Base-by-base conservation (phyloP, 1,140 invertebrate genomes). In the Cylas formicarius region DNA sequence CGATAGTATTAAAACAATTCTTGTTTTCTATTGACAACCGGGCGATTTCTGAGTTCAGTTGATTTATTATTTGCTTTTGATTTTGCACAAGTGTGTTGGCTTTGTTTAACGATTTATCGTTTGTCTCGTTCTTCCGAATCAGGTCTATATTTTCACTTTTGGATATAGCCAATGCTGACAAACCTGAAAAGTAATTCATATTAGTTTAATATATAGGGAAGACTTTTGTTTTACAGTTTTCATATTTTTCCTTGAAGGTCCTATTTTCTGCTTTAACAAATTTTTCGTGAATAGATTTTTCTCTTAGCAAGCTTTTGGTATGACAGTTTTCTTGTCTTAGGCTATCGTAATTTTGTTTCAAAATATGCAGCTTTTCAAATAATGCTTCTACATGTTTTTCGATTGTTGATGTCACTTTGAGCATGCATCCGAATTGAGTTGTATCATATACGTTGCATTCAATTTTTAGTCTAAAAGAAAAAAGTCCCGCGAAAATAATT, bases 391-490 rank as follows among this genome's bases (percentile, higher is more conserved):
- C 34, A 24, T 28, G 21, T 9, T 39, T 40, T 35, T 53, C 44
- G n/a, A 53, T 44, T 0, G 39, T 41, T 11, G 37, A 28, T 18
- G 52, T 47, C 1, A 36, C 29, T 47, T 47, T 49, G 9, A 50
- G 9, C 49, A 51, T 52, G 23, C 44, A 44, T 6, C 52, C 48
- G 21, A 48, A 48, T 44, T 56, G 52, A 3, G 52, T 54, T 38
- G 45, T 40, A 29, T 48, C 31, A 28, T 38, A 51, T 13, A 56
- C 46, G 14, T 52, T 41, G 2, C 32, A 24, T 23, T 44, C 20
- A 3, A 43, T 9, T 9, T 23, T 21, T 11, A 22, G 10, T 14
- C 42, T 34, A 34, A 14, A 11, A 34, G 14, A n/a, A 34, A 34
- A n/a, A n/a, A n/a, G n/a, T n/a, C n/a, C n/a, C n/a, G n/a, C n/a